Conservation (phyloP, 2,888 invertebrate genomes). For the Saturnia pavonia region DNA sequence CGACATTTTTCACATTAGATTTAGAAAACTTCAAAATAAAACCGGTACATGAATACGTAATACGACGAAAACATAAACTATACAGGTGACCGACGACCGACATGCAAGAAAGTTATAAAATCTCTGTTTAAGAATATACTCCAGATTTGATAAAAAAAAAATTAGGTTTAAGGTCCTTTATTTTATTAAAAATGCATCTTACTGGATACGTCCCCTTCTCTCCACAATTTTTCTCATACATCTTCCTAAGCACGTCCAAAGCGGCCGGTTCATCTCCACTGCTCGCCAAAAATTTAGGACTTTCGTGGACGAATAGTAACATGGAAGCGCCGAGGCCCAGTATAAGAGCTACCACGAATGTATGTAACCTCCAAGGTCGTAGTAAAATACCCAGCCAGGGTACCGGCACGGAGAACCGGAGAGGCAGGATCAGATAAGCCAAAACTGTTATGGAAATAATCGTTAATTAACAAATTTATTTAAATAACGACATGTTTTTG, state of each 20-base stretch:
- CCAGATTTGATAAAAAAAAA: too few species aligned
- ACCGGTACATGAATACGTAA: too few species aligned
- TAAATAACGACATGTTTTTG: neutral
- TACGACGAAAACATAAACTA: too few species aligned
- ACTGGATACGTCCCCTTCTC: constrained; percentile 48
- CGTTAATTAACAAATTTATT: neutral
- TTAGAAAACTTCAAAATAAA: too few species aligned
- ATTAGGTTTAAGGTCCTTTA: too few species aligned
- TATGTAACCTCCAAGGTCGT: constrained; percentile 87
- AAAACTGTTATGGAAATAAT: constrained; percentile 61
- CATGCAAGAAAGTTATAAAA: too few species aligned
- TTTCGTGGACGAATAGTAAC: constrained; percentile 84
- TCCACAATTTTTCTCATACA: constrained; percentile 51
- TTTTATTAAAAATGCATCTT: neutral
- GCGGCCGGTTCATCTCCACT: constrained; percentile 81
- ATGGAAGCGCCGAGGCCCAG: constrained; percentile 77
- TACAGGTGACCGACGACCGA: too few species aligned
- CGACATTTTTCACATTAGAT: too few species aligned
- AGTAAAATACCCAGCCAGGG: constrained; percentile 71
- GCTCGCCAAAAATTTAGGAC: constrained; percentile 87
- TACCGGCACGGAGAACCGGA: constrained; percentile 58
- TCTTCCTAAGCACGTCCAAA: constrained; percentile 55
- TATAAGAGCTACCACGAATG: constrained; percentile 64
- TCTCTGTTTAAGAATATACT: too few species aligned
- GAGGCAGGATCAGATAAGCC: constrained; percentile 84